Evolutionary conservation across 1,140 invertebrate species (phyloP), one percentile per base, ranked within the genome.

Genomic region (Telenomus remus): DNA sequence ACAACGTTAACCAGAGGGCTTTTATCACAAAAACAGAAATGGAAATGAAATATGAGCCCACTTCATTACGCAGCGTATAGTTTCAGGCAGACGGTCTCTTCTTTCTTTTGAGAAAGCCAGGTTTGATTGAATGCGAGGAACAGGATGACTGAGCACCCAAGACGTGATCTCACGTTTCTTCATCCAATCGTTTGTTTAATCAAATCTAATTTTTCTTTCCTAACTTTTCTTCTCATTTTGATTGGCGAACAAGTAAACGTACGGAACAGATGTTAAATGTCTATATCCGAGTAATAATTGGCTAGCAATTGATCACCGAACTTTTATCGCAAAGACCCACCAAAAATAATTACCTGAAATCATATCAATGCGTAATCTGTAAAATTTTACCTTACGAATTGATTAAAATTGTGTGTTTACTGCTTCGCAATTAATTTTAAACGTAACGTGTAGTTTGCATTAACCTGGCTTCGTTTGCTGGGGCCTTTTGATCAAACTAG

Each of bases 111-210:
- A 81, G 61, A 57, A 59, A 60, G 61, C 19, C 55, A 79, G 63
- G 80, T 85, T 82, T 84, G 83, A 85, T 85, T 82, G 80, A 81
- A 84, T 69, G 73, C 74, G 79, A 83, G 79, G 76, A 78, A 74
- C 53, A 79, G 60, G 63, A 60, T 70, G 55, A 65, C 19, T 33
- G 51, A 63, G 56, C 33, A 51, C 46, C 16, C 63, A 56, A 56
- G 39, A 72, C 27, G 66, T 63, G 37, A 76, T 57, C 75, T 73
- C 66, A 77, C 81, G 80, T 82, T 81, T 81, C 78, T 56, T 35
- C 63, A 51, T 68, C 70, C 57, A 70, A 75, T 81, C 77, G 78
- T 79, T 82, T 81, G 82, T 84, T 84, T 80, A 75, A 80, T 81
- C 47, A 55, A 56, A 15, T 44, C 51, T 13, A 39, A 44, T 70